Conservation (phyloP, 2,797 vertebrate genomes). For the Rhincodon typus region DNA sequence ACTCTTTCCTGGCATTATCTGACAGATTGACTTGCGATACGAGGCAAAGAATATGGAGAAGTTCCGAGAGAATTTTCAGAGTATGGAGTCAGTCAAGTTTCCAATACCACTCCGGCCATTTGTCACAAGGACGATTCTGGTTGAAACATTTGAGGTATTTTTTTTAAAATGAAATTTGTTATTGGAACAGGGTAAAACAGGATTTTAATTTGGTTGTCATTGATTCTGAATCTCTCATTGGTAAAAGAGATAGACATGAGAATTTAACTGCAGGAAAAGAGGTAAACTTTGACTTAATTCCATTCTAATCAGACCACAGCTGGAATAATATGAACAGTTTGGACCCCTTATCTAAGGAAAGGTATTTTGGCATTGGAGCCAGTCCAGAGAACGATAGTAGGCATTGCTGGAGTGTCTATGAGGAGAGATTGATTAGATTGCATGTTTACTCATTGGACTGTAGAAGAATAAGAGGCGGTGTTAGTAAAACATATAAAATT, state of each 20-base stretch:
- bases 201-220: background rate
- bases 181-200: background rate
- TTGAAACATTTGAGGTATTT: conserved; percentile 85
- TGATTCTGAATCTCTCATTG: background rate
- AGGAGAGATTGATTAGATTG: too few relatives aligned
- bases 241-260: background rate
- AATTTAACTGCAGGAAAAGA: background rate
- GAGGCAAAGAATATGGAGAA: conserved; percentile 85
- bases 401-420: too few relatives aligned
- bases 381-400: too few relatives aligned
- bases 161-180: background rate
- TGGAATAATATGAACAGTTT: too few relatives aligned
- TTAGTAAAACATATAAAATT: too few relatives aligned
- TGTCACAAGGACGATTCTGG: conserved; percentile 75
- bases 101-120: conserved; percentile 80
- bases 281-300: background rate
- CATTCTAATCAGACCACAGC: background rate
- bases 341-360: too few relatives aligned
- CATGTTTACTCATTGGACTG: too few relatives aligned
- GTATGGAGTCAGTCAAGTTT: conserved; percentile 75
- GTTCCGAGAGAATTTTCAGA: conserved; percentile 77
- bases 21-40: conserved; percentile 80
- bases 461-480: too few relatives aligned
- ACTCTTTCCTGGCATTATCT: background rate
- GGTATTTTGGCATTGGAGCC: too few relatives aligned